These are phyloP conservation scores for Enteromius trimaculatus DNA, from an alignment of 2,797 vertebrate genomes.

Conservation along the genomic window DNA sequence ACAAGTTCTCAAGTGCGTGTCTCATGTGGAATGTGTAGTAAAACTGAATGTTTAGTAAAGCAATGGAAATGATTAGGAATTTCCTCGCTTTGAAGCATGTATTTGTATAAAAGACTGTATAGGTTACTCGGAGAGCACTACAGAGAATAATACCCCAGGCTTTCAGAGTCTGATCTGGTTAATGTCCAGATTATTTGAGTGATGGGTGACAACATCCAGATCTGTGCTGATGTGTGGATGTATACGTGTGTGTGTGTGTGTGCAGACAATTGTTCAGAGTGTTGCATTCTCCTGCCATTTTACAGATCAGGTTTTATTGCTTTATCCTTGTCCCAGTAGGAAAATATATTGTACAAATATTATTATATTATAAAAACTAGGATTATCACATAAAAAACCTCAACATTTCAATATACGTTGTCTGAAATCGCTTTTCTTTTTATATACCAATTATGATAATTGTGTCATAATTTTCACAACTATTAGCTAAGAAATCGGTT, in stretches of 20 bases:
- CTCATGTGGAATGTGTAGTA: background rate
- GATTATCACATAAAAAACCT: background rate
- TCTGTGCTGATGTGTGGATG: conserved; percentile 50
- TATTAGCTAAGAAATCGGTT: background rate
- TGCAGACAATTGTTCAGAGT: background rate
- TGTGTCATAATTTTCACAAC: background rate
- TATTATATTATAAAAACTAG: background rate
- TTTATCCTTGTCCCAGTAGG: background rate
- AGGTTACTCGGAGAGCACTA: background rate
- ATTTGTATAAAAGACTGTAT: conserved; percentile 1
- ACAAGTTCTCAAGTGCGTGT: no score
- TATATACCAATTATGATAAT: background rate
- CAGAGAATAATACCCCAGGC: conserved; percentile 53
- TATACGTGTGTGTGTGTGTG: background rate
- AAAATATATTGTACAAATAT: background rate
- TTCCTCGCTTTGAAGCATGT: background rate
- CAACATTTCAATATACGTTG: background rate
- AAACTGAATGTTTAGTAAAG: background rate
- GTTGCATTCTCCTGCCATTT: background rate
- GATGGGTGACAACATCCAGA: conserved; percentile 58
- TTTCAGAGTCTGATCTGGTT: conserved; percentile 44
- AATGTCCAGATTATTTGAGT: conserved; percentile 51
- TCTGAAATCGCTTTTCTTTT: background rate
- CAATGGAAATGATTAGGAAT: background rate
- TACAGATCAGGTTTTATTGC: conserved; percentile 1